Base-by-base conservation (phyloP, 2,888 invertebrate species). In the Drosophila kambysellisi region DNA sequence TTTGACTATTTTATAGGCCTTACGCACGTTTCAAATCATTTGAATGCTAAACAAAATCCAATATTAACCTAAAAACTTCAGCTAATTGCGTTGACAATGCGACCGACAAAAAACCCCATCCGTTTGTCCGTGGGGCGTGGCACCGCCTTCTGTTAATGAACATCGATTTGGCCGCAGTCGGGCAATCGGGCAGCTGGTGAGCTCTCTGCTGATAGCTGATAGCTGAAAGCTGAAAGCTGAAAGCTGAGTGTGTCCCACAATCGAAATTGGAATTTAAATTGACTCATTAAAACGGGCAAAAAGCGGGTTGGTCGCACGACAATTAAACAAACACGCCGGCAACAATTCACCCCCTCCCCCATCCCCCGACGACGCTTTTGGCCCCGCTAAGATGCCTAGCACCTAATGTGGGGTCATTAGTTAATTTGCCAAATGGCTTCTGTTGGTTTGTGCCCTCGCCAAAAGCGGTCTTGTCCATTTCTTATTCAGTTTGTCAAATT, bases 241-340 rank as follows among this genome's bases (percentile, higher is more conserved):
- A n/a, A 29, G 54, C 74, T 70, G 64, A 69, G 69, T 52, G 65
- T 66, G 71, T 58, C 58, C 87, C 82, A 83, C 76, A 88, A 89
- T 88, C 90, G 89, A 88, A 90, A 88, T 90, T 82, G 83, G 90
- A 90, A 88, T 88, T 88, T 90, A 88, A 88, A 88, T 88, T 88
- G 87, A 90, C 87, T 88, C 90, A 88, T 88, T 88, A 90, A 89
- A 88, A 86, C 72, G 75, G 77, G 85, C 85, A 89, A 89, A 85
- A 85, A 89, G 85, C 82, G 88, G 83, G 89, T 80, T 88, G 88
- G 89, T 80, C 89, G 88, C 85, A 73, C 82, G 86, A 90, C 87
- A 88, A 88, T 88, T 90, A 88, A 90, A 86, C 87, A 87, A 88
- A 76, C 79, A 83, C 74, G 73, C 56, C 82, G 50, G 30, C 52